Evolutionary conservation across 2,888 invertebrate genomes (phyloP).

Genomic region (Phrixothrix hirtus): DNA sequence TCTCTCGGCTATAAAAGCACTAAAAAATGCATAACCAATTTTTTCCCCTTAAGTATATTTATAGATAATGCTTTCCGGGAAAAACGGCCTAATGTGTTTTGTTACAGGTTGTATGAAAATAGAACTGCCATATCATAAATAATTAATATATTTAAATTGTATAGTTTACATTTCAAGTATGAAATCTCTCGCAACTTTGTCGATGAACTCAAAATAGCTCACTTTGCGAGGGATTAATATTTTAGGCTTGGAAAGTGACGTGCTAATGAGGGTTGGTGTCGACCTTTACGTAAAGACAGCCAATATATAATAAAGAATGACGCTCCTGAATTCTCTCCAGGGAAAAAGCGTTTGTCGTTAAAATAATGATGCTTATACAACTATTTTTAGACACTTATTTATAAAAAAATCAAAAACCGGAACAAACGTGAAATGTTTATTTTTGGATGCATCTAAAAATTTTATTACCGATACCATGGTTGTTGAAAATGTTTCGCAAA

Average conservation of each 20-base stretch:
- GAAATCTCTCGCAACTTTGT: background rate
- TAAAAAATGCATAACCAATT: too few species aligned
- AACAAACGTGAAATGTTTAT: too few species aligned
- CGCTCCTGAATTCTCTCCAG: background rate
- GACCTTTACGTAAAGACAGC: constrained; percentile 6
- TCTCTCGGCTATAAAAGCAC: too few species aligned
- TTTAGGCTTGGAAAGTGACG: constrained; percentile 24
- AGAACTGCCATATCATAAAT: background rate
- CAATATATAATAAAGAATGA: background rate
- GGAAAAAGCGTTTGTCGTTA: background rate
- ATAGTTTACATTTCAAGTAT: background rate
- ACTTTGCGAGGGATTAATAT: constrained; percentile 18
- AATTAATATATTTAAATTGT: background rate
- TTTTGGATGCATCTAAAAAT: too few species aligned
- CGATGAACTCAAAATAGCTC: background rate
- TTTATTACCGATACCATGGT: too few species aligned
- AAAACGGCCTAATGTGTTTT: background rate
- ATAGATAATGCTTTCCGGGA: background rate
- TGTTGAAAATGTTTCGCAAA: too few species aligned
- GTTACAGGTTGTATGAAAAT: background rate
- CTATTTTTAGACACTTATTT: constrained; percentile 1
- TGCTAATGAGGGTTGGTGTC: constrained; percentile 20
- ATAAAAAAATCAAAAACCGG: background rate
- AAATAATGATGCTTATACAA: background rate
- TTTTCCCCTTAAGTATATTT: too few species aligned